Conservation (phyloP, 2,797 vertebrate species). For the Phoebastria nigripes region DNA sequence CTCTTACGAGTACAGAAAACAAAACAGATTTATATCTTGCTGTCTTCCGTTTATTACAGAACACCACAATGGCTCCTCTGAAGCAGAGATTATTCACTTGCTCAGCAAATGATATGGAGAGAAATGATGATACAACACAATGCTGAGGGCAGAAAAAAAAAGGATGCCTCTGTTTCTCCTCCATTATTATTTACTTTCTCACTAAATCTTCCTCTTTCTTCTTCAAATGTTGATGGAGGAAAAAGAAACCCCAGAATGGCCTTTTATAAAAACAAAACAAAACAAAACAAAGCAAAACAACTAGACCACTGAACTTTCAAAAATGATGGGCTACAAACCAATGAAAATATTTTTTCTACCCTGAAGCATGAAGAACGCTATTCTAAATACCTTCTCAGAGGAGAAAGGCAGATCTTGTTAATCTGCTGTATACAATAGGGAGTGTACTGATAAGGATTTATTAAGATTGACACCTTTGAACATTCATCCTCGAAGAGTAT, state of each 20-base stretch:
- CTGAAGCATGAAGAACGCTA: background rate
- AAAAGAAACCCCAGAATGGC: background rate
- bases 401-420: background rate
- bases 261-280: background rate
- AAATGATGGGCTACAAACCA: background rate
- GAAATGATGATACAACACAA: background rate
- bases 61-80: background rate
- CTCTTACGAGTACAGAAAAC: background rate
- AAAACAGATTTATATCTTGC: background rate
- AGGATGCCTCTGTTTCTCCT: background rate
- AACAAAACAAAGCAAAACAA: background rate
- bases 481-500: background rate
- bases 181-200: background rate
- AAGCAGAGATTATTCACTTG: background rate
- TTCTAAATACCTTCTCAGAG: background rate
- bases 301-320: background rate
- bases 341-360: background rate
- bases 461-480: background rate
- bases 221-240: background rate
- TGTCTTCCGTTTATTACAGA: background rate
- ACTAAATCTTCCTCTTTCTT: background rate
- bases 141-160: background rate
- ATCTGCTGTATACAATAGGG: background rate
- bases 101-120: rapidly evolving
- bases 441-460: slow-evolving; percentile 20